Conservation (phyloP, 1,140 invertebrate species). For the Bombus superbus region DNA sequence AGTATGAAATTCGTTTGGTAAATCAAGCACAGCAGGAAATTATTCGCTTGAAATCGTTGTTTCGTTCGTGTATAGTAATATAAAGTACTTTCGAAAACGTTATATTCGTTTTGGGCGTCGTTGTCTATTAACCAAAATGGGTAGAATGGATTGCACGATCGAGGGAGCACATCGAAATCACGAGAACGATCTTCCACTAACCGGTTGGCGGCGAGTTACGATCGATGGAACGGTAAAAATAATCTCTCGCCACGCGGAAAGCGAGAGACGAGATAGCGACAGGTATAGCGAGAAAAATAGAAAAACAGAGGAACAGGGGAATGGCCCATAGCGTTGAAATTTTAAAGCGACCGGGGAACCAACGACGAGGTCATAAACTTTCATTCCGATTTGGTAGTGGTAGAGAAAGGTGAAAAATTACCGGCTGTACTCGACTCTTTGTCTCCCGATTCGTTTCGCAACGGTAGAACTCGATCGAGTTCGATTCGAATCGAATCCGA, state of each 20-base stretch:
- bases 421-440: background rate
- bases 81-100: background rate
- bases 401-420: constrained; percentile 22
- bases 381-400: background rate
- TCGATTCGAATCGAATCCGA: background rate
- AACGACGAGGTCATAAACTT: constrained; percentile 27
- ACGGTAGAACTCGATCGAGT: background rate
- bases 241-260: constrained; percentile 14
- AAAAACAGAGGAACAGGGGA: background rate
- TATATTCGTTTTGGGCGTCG: background rate
- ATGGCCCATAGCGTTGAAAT: background rate
- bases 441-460: background rate
- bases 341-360: background rate
- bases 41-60: background rate
- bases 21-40: background rate
- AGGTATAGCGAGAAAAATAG: background rate
- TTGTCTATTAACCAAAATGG: constrained; percentile 16
- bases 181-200: constrained; percentile 21
- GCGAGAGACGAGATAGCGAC: background rate
- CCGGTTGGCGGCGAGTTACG: constrained; percentile 5
- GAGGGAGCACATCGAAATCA: background rate
- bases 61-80: too few species aligned
- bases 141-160: constrained; percentile 6
- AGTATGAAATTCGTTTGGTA: background rate
- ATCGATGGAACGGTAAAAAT: constrained; percentile 6